These are phyloP conservation scores for Pheosia gnoma DNA, from an alignment of 2,888 invertebrate genomes.

Conservation along the genomic window DNA sequence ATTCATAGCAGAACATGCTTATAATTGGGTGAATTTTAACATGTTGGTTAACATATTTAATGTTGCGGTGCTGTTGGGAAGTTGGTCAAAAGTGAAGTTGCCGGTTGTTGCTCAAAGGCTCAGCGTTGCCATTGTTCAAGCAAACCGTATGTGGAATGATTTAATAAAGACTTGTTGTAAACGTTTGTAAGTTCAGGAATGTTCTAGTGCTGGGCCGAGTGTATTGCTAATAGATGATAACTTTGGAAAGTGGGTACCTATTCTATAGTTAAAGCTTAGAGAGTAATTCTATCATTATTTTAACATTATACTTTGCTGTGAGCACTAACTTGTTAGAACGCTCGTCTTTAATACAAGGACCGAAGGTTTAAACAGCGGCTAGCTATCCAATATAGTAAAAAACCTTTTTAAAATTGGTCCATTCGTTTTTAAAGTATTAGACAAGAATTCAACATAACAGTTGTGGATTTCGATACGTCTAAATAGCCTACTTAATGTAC, in stretches of 20 bases:
- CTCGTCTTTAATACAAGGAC: too few relatives aligned
- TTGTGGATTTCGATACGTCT: too few relatives aligned
- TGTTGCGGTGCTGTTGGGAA: constrained; percentile 23
- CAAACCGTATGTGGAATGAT: constrained; percentile 20
- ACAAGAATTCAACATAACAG: too few relatives aligned
- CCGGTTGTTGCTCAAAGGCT: constrained; percentile 17
- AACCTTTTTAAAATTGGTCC: too few relatives aligned
- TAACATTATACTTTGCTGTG: too few relatives aligned
- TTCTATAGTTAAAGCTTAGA: too few relatives aligned
- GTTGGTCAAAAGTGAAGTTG: constrained; percentile 26
- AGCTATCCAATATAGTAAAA: too few relatives aligned
- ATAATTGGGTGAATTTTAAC: constrained; percentile 39
- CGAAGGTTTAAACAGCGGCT: too few relatives aligned
- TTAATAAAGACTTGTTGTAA: constrained; percentile 29
- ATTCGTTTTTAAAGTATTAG: too few relatives aligned
- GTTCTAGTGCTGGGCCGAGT: background rate
- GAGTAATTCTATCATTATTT: too few relatives aligned
- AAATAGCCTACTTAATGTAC: too few relatives aligned
- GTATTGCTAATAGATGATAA: background rate
- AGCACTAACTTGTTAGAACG: too few relatives aligned
- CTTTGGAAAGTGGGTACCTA: background rate
- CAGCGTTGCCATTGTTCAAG: constrained; percentile 29
- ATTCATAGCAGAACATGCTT: constrained; percentile 44
- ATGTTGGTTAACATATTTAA: constrained; percentile 21
- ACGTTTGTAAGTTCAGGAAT: constrained; percentile 15